These are phyloP conservation scores for Megathymus violae DNA, from an alignment of 1,140 invertebrate species.

Conservation along the genomic window DNA sequence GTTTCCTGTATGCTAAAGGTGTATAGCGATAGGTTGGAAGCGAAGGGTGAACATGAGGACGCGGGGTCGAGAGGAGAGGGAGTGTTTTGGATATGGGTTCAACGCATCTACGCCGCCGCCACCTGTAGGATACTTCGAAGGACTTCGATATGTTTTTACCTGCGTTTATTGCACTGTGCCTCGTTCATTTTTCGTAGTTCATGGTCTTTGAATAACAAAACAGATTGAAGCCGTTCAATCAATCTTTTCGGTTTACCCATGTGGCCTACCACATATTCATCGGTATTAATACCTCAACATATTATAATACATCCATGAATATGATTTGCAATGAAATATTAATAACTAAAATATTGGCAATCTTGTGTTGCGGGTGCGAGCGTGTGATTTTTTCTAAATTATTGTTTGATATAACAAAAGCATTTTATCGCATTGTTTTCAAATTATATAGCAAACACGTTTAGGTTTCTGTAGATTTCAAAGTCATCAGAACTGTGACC, in stretches of 20 bases:
- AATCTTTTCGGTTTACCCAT: not conserved
- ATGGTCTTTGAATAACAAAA: not conserved
- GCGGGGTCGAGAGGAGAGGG: slow-evolving; percentile 51
- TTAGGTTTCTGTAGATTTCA: too few species aligned
- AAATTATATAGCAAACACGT: too few species aligned
- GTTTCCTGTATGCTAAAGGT: slow-evolving; percentile 49
- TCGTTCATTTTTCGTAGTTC: not conserved
- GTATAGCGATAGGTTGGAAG: slow-evolving; percentile 45
- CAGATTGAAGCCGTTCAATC: not conserved
- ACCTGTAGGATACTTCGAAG: slow-evolving; percentile 57
- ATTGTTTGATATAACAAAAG: not conserved
- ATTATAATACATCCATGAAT: too few species aligned
- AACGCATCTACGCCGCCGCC: slow-evolving; percentile 58
- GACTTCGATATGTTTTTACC: slow-evolving; percentile 34
- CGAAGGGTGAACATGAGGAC: slow-evolving; percentile 55
- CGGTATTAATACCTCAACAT: not conserved
- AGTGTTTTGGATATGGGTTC: slow-evolving; percentile 64
- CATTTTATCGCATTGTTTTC: too few species aligned
- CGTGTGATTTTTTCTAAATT: too few species aligned
- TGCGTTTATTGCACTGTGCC: slow-evolving; percentile 19
- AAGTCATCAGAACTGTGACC: too few species aligned
- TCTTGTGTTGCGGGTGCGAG: too few species aligned
- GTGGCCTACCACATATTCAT: not conserved
- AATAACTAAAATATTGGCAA: too few species aligned
- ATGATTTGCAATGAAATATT: too few species aligned